Conservation (phyloP, 2,113 vertebrate genomes). For the Peromyscus californicus region DNA sequence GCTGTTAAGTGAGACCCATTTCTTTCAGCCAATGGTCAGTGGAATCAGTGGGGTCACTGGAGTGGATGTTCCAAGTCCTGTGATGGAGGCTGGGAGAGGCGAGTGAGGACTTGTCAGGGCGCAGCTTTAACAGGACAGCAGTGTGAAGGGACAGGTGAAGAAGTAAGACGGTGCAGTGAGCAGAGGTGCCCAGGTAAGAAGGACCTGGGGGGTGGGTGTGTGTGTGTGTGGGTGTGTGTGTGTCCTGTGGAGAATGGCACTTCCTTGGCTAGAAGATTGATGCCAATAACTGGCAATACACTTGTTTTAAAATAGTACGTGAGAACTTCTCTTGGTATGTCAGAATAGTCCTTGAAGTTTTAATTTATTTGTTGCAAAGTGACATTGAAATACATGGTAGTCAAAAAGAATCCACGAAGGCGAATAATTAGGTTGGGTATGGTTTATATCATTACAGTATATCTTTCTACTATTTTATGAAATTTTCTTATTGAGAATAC, state of each 20-base stretch:
- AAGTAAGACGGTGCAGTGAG: conserved; percentile 96
- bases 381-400: neutral
- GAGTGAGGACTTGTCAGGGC: conserved; percentile 95
- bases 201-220: neutral
- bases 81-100: conserved; percentile 96
- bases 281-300: neutral
- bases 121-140: conserved; percentile 93
- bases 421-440: neutral
- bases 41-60: conserved; percentile 99
- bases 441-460: neutral
- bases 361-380: neutral
- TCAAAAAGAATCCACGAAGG: neutral
- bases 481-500: conserved; percentile 37
- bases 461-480: neutral
- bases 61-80: conserved; percentile 99
- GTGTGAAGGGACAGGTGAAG: conserved; percentile 95
- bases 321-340: neutral
- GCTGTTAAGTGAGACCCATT: neutral
- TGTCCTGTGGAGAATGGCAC: neutral
- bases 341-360: neutral
- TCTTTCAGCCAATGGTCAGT: conserved; percentile 96
- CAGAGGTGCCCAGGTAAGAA: conserved; percentile 97
- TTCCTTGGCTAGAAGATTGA: neutral
- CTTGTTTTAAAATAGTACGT: neutral
- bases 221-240: neutral